Percentiles rank a stretch among this genome's conserved stretches.
Evolutionary conservation across 1,140 invertebrate genomes (phyloP).

Genomic region (Micrasema longulum): DNA sequence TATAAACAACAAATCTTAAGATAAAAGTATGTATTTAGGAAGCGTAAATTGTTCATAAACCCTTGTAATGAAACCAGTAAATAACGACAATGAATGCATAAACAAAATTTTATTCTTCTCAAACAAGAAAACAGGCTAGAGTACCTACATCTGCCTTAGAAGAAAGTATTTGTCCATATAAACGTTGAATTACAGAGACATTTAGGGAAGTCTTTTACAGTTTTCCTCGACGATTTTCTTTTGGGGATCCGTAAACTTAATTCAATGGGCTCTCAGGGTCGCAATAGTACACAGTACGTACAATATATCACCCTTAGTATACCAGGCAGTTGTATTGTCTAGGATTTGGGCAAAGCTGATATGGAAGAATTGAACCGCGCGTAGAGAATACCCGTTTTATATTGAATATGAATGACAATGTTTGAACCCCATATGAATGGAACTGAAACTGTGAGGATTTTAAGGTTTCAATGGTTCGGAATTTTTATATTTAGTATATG

Average conservation of each 20-base stretch:
- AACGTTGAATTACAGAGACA: slow-evolving; percentile 31
- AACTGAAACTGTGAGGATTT: slow-evolving; percentile 8
- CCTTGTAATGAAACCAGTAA: slow-evolving; percentile 1
- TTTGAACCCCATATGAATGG: not conserved
- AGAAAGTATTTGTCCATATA: slow-evolving; percentile 28
- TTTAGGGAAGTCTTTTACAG: slow-evolving; percentile 33
- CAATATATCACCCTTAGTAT: slow-evolving; percentile 12
- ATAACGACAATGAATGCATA: not conserved
- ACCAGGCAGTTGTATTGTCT: slow-evolving; percentile 6
- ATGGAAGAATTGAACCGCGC: slow-evolving; percentile 5
- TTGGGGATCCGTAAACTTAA: slow-evolving; percentile 28
- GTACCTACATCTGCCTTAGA: slow-evolving; percentile 7
- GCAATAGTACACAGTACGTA: slow-evolving; percentile 15
- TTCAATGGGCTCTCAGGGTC: slow-evolving; percentile 24
- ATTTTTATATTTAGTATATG: too few relatives aligned
- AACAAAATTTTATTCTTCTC: slow-evolving; percentile 13
- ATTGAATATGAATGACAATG: slow-evolving; percentile 32
- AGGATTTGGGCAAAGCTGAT: slow-evolving; percentile 7
- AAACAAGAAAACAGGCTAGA: slow-evolving; percentile 2
- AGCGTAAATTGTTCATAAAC: too few relatives aligned
- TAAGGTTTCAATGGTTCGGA: too few relatives aligned
- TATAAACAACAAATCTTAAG: too few relatives aligned
- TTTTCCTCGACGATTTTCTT: slow-evolving; percentile 32
- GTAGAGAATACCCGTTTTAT: slow-evolving; percentile 4
- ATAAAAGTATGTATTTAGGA: too few relatives aligned